A percentile compares a stretch with the other conserved stretches of the same genome.
Conservation (phyloP, 2,797 vertebrate genomes). For the Stomatorhinus walkeri region DNA sequence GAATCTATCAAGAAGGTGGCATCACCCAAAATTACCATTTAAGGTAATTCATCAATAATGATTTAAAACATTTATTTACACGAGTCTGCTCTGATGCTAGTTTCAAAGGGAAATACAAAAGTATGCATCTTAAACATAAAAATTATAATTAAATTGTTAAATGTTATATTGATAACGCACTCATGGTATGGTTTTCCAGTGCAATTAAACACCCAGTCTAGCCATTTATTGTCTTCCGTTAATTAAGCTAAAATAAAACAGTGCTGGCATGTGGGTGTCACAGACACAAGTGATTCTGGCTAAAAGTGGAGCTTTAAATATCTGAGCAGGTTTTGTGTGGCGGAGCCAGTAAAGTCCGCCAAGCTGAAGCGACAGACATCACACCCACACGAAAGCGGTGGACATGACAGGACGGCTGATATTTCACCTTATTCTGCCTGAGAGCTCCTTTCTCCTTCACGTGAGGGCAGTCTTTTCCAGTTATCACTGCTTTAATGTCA, state of each 20-base stretch:
- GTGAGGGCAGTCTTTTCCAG: conserved; percentile 97
- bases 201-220: background rate
- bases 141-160: background rate
- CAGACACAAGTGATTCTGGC: background rate
- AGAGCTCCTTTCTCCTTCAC: conserved; percentile 99
- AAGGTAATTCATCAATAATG: background rate
- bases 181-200: background rate
- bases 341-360: background rate
- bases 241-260: background rate
- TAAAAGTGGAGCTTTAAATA: conserved; percentile 2
- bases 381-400: background rate
- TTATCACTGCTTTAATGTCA: conserved; percentile 98
- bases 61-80: background rate
- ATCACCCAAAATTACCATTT: background rate
- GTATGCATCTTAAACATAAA: background rate
- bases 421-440: conserved; percentile 95
- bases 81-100: background rate
- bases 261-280: background rate
- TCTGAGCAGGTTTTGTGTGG: background rate
- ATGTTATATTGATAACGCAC: background rate
- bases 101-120: background rate
- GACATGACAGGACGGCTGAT: background rate
- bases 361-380: background rate
- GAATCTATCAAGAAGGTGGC: background rate
- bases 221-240: conserved; percentile 3